Conservation (phyloP, 2,888 invertebrate species). For the Phalangium opilio region DNA sequence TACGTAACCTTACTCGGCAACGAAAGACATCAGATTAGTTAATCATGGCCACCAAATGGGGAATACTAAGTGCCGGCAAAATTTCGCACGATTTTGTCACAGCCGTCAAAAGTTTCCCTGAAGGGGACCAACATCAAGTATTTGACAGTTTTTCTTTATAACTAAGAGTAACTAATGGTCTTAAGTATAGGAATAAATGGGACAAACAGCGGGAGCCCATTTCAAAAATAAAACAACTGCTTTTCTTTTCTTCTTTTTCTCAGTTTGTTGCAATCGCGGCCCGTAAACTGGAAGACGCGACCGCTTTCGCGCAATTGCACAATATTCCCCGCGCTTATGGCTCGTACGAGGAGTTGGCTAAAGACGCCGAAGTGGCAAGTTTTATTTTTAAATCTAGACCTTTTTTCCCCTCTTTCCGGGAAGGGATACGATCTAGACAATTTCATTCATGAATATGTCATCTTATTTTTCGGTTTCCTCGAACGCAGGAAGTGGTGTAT, state of each 20-base stretch:
- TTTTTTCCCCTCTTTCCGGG: no score
- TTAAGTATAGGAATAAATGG: no score
- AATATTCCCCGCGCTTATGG: constrained; percentile 54
- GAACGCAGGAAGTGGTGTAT: constrained; percentile 59
- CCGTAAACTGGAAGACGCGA: constrained; percentile 51
- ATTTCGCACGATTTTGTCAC: constrained; percentile 71
- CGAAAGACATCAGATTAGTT: no score
- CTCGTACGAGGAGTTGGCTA: constrained; percentile 57
- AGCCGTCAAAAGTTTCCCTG: constrained; percentile 47
- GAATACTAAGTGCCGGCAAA: constrained; percentile 66
- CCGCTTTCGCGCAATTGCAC: constrained; percentile 57
- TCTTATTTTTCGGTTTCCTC: neutral
- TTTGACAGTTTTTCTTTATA: neutral
- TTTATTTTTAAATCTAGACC: neutral
- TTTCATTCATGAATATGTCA: neutral
- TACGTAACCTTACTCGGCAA: no score
- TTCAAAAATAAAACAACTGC: neutral
- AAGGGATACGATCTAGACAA: no score
- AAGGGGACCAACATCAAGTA: constrained; percentile 20
- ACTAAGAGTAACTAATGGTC: no score
- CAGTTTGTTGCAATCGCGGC: constrained; percentile 60
- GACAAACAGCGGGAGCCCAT: neutral
- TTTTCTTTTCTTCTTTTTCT: neutral
- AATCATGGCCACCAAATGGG: constrained; percentile 44
- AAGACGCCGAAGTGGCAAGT: constrained; percentile 53